phyloP scores from a whole-genome alignment of 64 coral and sea anemone species.

The Stichodactyla helianthus region DNA sequence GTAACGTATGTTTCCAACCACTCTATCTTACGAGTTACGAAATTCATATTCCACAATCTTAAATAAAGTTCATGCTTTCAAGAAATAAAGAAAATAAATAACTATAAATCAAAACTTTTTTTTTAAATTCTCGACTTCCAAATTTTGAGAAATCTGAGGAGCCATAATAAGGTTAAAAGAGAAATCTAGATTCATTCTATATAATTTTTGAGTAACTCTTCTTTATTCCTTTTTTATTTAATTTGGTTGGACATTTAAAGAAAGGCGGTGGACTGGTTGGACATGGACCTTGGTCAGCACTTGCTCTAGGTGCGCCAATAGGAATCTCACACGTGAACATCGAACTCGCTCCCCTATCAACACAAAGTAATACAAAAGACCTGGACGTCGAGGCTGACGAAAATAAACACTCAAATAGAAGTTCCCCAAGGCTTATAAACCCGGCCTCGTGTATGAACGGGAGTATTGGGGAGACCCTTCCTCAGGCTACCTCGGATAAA shows the following conservation, averaged over 20 bases:
- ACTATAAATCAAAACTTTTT: too few relatives aligned
- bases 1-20: too few relatives aligned
- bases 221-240: not conserved
- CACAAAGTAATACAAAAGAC: not conserved
- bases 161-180: too few relatives aligned
- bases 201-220: too few relatives aligned
- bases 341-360: not conserved
- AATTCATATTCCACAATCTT: too few relatives aligned
- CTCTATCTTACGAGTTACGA: too few relatives aligned
- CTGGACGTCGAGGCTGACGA: not conserved
- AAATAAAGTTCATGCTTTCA: too few relatives aligned
- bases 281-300: constrained; percentile 13
- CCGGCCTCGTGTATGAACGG: constrained; percentile 12
- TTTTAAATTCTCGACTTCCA: too few relatives aligned
- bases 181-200: too few relatives aligned
- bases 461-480: constrained; percentile 1
- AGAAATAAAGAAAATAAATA: too few relatives aligned
- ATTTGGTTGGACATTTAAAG: not conserved
- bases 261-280: constrained; percentile 19
- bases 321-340: constrained; percentile 15
- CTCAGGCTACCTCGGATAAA: not conserved
- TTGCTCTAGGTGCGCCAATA: constrained; percentile 17
- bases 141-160: too few relatives aligned
- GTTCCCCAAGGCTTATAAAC: not conserved
- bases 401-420: not conserved